A percentile compares a stretch with the other conserved stretches of the same genome.
Conservation (phyloP, 2,888 invertebrate genomes). For the Rosalia funebris region DNA sequence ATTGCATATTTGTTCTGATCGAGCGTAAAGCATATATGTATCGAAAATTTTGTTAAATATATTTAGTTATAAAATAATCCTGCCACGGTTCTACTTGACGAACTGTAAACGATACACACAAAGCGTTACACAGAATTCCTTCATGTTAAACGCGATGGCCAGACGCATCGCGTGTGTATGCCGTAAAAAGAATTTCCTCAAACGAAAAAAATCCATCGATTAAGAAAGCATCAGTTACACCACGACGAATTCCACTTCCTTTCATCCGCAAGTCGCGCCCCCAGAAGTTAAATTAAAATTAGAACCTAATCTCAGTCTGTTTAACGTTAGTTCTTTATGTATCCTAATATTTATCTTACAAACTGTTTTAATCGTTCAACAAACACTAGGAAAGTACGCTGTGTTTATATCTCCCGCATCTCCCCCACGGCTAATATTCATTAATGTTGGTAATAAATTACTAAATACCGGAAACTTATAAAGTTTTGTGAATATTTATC, state of each 20-base stretch:
- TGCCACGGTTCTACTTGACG: too few species aligned
- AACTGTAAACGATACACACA: neutral
- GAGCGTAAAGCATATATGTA: too few species aligned
- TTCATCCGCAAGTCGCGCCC: neutral
- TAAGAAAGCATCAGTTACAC: neutral
- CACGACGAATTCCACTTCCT: neutral
- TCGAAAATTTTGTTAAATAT: too few species aligned
- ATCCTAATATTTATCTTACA: constrained; percentile 54
- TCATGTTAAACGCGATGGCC: too few species aligned
- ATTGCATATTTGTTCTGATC: too few species aligned
- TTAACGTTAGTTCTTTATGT: constrained; percentile 50
- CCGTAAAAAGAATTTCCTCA: neutral
- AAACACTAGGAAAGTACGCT: constrained; percentile 43
- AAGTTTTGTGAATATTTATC: constrained; percentile 40
- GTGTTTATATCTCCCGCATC: constrained; percentile 33
- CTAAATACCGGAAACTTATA: constrained; percentile 36
- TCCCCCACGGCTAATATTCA: constrained; percentile 39
- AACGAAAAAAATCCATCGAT: neutral
- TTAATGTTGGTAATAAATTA: constrained; percentile 40
- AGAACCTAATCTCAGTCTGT: constrained; percentile 39
- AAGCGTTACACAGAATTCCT: too few species aligned
- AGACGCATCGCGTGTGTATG: too few species aligned
- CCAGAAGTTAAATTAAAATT: constrained; percentile 31
- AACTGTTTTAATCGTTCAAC: constrained; percentile 52
- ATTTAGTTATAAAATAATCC: too few species aligned